Conservation (phyloP, 2,888 invertebrate species). For the Micropterix aruncella region DNA sequence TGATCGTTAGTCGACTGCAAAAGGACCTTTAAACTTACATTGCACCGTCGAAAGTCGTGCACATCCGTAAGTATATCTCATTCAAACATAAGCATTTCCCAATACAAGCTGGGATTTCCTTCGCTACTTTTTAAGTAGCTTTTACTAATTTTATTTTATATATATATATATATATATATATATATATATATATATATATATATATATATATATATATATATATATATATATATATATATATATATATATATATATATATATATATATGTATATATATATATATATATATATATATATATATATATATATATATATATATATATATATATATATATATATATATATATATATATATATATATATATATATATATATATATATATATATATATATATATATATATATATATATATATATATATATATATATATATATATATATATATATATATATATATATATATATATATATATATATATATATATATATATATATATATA, state of each 20-base stretch:
- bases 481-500: too few relatives aligned
- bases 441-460: too few relatives aligned
- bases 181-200: background rate
- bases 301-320: background rate
- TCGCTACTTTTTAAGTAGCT: too few relatives aligned
- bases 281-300: background rate
- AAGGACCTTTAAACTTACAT: too few relatives aligned
- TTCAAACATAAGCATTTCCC: too few relatives aligned
- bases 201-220: background rate
- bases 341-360: background rate
- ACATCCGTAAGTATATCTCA: too few relatives aligned
- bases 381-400: background rate
- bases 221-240: background rate
- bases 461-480: too few relatives aligned
- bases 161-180: background rate
- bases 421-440: background rate
- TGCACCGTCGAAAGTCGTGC: too few relatives aligned
- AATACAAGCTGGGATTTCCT: too few relatives aligned
- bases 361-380: background rate
- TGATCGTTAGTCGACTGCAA: too few relatives aligned
- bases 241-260: background rate
- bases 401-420: background rate
- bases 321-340: background rate
- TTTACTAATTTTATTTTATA: too few relatives aligned
- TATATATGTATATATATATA: background rate